phyloP scores from a whole-genome alignment of 2,797 vertebrate genomes.

The Simalia tracyae region DNA sequence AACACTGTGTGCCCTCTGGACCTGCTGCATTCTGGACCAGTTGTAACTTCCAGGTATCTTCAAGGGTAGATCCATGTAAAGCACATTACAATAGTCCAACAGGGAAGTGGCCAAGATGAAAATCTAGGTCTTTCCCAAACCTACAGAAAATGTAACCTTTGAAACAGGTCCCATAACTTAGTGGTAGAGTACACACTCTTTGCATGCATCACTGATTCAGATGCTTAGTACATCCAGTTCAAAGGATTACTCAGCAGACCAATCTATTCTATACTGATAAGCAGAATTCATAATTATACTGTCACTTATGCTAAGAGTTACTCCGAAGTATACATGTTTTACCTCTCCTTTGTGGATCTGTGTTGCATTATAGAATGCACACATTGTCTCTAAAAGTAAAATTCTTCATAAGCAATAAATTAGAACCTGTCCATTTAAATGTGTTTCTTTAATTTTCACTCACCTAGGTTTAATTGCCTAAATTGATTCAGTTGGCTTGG shows the following conservation, averaged over 20 bases:
- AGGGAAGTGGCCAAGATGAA: background rate
- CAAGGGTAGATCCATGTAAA: background rate
- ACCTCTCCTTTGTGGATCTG: background rate
- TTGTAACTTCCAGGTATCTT: background rate
- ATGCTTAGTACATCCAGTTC: background rate
- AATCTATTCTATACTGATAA: conserved; percentile 12
- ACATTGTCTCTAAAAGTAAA: background rate
- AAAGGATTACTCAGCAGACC: background rate
- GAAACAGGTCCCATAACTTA: background rate
- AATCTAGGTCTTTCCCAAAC: background rate
- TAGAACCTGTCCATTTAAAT: background rate
- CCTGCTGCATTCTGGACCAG: background rate
- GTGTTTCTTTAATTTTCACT: background rate
- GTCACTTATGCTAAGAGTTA: conserved; percentile 20
- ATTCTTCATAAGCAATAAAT: background rate
- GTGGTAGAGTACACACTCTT: background rate
- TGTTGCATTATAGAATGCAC: background rate
- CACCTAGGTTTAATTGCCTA: background rate
- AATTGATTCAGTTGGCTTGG: background rate
- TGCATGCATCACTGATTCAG: background rate
- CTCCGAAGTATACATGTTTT: conserved; percentile 14
- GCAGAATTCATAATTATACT: background rate
- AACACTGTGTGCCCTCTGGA: background rate
- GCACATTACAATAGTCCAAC: background rate
- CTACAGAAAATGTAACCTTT: background rate